These are phyloP conservation scores for Hypotaenidia okinawae DNA, from an alignment of 2,797 vertebrate species.

Conservation along the genomic window DNA sequence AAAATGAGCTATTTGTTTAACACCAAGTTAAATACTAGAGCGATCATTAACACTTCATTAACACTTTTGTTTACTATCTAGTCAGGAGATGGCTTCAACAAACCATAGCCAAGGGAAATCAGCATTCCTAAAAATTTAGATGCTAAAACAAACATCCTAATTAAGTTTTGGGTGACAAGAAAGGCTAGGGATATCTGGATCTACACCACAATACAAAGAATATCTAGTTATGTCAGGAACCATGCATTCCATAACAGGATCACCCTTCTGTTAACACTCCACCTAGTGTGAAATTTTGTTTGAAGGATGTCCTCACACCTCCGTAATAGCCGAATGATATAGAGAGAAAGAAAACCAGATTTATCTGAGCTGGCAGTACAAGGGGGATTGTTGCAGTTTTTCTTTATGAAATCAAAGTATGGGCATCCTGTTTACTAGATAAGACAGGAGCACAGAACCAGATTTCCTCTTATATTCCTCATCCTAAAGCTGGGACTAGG, in stretches of 20 bases:
- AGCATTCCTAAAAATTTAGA: background rate
- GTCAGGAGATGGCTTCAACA: background rate
- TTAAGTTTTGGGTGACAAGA: background rate
- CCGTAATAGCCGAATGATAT: background rate
- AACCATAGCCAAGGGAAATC: slow-evolving; percentile 1
- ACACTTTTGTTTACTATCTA: background rate
- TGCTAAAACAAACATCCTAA: background rate
- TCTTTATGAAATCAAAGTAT: background rate
- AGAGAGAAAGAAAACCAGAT: background rate
- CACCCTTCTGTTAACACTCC: background rate
- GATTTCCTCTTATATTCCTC: background rate
- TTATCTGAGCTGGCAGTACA: background rate
- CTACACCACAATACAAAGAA: background rate
- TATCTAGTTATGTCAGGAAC: background rate
- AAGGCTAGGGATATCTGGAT: background rate
- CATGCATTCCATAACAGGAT: background rate
- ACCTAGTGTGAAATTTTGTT: background rate
- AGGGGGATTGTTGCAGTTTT: background rate
- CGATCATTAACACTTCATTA: slow-evolving; percentile 32
- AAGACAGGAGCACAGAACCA: background rate
- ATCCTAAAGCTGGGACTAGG: background rate
- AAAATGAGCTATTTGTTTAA: background rate
- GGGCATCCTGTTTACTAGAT: background rate
- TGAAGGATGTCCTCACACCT: background rate
- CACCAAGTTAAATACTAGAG: background rate